Conservation (phyloP, 2,797 vertebrate species). For the Sebastiscus tertius region DNA sequence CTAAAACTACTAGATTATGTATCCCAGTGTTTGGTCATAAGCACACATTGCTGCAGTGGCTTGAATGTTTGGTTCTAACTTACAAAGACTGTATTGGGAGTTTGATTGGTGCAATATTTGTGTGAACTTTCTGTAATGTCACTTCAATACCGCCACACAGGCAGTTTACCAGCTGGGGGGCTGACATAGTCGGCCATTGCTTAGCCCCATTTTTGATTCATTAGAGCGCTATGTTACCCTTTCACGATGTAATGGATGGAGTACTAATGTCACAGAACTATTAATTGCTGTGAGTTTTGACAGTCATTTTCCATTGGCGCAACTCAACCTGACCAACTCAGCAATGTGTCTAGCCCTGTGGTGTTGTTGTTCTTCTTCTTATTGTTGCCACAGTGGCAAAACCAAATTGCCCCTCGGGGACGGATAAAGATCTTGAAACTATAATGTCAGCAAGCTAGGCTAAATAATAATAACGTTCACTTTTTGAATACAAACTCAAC, state of each 20-base stretch:
- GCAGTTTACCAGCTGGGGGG: background rate
- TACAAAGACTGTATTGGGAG: background rate
- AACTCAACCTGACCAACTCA: no score
- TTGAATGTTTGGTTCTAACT: background rate
- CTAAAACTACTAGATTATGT: background rate
- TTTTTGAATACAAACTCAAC: background rate
- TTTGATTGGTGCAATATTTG: background rate
- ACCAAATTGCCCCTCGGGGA: background rate
- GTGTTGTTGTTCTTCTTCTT: background rate
- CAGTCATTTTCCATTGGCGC: no score
- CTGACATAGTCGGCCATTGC: background rate
- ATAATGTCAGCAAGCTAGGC: background rate
- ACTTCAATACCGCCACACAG: background rate
- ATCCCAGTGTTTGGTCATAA: background rate
- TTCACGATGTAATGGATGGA: background rate
- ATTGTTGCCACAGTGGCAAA: background rate
- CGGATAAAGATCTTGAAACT: no score
- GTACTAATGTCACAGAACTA: background rate
- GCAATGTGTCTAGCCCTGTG: background rate
- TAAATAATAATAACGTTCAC: background rate
- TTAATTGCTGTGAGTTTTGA: background rate
- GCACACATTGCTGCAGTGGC: background rate
- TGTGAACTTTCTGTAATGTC: background rate
- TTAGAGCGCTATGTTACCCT: background rate
- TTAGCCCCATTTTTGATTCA: background rate